Evolutionary conservation across 1,140 invertebrate species (phyloP).

Genomic region (Metaphire vulgaris): DNA sequence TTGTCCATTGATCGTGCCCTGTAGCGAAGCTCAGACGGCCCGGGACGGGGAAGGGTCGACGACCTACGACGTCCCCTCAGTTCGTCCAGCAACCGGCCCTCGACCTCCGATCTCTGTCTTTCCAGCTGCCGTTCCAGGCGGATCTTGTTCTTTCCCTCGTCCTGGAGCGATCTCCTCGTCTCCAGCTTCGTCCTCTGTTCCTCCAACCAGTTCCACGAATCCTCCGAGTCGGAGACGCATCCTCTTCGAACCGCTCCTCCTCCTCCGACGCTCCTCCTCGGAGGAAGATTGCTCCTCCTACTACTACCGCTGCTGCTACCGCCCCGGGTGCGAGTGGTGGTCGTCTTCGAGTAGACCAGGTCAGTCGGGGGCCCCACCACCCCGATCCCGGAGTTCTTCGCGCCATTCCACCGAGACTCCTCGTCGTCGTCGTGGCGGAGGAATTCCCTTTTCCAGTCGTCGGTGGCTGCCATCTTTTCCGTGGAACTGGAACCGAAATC

Average conservation of each 20-base stretch:
- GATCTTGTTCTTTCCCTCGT: neutral
- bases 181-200: slow-evolving; percentile 21
- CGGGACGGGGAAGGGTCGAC: too few species aligned
- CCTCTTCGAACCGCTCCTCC: neutral
- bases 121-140: neutral
- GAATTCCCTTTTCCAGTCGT: neutral
- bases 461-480: neutral
- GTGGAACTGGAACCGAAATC: neutral
- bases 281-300: neutral
- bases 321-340: neutral
- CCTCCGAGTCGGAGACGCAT: slow-evolving; percentile 20
- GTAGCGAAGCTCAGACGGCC: neutral
- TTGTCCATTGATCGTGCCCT: neutral
- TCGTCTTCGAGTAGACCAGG: too few species aligned
- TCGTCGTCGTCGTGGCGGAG: neutral
- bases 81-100: neutral
- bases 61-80: neutral
- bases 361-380: too few species aligned
- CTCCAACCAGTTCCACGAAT: slow-evolving; percentile 24
- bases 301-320: neutral
- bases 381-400: too few species aligned
- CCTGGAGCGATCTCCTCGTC: neutral
- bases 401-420: too few species aligned
- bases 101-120: neutral
- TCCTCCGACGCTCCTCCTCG: slow-evolving; percentile 1